Percentiles rank a stretch among this genome's conserved stretches.
These are phyloP conservation scores for Elmis aenea DNA, from an alignment of 2,888 invertebrate species.

Conservation along the genomic window DNA sequence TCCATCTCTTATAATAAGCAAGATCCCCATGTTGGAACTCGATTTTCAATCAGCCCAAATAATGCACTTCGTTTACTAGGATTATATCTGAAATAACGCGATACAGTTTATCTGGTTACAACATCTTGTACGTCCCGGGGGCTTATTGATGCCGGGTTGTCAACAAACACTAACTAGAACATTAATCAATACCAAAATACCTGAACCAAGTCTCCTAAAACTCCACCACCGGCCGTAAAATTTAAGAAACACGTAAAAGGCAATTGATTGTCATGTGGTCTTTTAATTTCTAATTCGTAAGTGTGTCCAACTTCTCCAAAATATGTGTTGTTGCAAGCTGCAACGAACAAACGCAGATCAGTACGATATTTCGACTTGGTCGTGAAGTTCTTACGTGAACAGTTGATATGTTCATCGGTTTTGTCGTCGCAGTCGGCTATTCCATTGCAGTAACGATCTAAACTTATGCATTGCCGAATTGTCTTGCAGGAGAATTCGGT, in stretches of 20 bases:
- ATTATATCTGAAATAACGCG: too few relatives aligned
- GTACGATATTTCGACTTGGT: background rate
- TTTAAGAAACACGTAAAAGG: slow-evolving; percentile 79
- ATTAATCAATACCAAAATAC: slow-evolving; percentile 42
- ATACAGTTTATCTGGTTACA: too few relatives aligned
- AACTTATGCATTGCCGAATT: slow-evolving; percentile 58
- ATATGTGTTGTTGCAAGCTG: slow-evolving; percentile 80
- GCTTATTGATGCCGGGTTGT: background rate
- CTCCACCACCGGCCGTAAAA: slow-evolving; percentile 74
- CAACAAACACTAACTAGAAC: background rate
- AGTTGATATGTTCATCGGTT: slow-evolving; percentile 69
- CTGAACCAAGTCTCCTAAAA: slow-evolving; percentile 77
- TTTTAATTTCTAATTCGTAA: slow-evolving; percentile 71
- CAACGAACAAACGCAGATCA: background rate
- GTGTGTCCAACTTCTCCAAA: slow-evolving; percentile 77
- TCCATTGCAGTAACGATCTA: slow-evolving; percentile 74
- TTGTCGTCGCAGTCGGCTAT: slow-evolving; percentile 73
- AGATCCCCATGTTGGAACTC: too few relatives aligned
- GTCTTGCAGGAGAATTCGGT: slow-evolving; percentile 48
- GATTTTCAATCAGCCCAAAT: too few relatives aligned
- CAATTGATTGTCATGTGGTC: slow-evolving; percentile 62
- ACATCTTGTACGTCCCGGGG: background rate
- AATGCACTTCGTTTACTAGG: too few relatives aligned
- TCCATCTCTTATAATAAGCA: too few relatives aligned
- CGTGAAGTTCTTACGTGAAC: slow-evolving; percentile 61